phyloP scores from a whole-genome alignment of 2,797 vertebrate genomes.

The Anabas testudineus region DNA sequence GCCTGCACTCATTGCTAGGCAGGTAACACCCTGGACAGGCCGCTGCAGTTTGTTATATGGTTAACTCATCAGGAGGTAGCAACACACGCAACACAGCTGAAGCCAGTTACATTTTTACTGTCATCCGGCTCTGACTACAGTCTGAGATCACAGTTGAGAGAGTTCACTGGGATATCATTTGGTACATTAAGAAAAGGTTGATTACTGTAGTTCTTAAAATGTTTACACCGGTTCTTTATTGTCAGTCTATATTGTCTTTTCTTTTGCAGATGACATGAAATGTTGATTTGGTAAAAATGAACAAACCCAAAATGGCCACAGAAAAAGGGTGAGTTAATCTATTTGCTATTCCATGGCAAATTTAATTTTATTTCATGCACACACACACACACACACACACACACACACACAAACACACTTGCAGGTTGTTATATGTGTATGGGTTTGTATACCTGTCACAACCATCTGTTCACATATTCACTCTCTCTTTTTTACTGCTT shows the following conservation, averaged over 20 bases:
- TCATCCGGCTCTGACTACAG: conserved; percentile 23
- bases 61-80: conserved; percentile 11
- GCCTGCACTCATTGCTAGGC: neutral
- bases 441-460: conserved; percentile 36
- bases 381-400: conserved; percentile 13
- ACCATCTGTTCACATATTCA: conserved; percentile 25
- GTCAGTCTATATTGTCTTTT: conserved; percentile 26
- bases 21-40: neutral
- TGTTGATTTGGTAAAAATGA: conserved; percentile 91
- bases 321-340: conserved; percentile 95
- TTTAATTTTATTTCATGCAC: conserved; percentile 7
- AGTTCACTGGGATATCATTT: conserved; percentile 27
- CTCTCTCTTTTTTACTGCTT: neutral
- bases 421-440: conserved; percentile 5
- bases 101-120: conserved; percentile 22
- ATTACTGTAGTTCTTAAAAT: conserved; percentile 17
- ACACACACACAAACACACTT: conserved; percentile 6
- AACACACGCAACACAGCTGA: conserved; percentile 16
- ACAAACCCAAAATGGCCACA: conserved; percentile 92
- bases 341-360: conserved; percentile 17
- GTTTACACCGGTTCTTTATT: conserved; percentile 18
- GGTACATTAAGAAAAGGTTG: conserved; percentile 26
- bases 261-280: conserved; percentile 81
- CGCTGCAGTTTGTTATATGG: conserved; percentile 2
- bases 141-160: conserved; percentile 15